A percentile compares a stretch with the other conserved stretches of the same genome.
Conservation (phyloP, 2,113 vertebrate species). For the Vireo altiloquus region DNA sequence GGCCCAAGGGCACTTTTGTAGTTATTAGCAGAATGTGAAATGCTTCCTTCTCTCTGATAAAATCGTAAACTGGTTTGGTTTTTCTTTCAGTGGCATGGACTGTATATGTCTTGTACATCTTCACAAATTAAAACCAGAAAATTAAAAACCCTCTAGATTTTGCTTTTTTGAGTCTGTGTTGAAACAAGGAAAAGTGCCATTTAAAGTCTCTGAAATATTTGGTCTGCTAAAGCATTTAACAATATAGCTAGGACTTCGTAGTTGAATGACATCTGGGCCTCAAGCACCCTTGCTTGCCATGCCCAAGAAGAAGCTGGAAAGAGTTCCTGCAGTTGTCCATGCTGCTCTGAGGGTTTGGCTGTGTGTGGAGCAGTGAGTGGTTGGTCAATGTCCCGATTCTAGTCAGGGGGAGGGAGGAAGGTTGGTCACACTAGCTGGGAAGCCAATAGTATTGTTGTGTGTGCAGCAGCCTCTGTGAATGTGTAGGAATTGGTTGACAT, state of each 20-base stretch:
- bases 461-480: neutral
- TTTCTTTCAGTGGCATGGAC: neutral
- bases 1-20: neutral
- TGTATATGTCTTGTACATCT: neutral
- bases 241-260: neutral
- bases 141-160: neutral
- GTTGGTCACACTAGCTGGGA: neutral
- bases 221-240: neutral
- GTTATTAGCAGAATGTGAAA: neutral
- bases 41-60: neutral
- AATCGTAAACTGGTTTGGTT: neutral
- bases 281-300: fast-evolving
- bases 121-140: neutral
- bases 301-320: neutral
- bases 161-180: neutral
- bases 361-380: neutral
- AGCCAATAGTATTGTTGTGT: neutral
- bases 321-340: neutral
- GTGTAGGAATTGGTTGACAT: neutral
- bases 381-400: neutral
- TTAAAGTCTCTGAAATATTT: neutral
- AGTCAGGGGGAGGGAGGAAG: neutral
- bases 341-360: neutral
- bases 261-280: neutral
- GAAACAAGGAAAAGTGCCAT: neutral